phyloP scores from a whole-genome alignment of 2,113 vertebrate genomes.

The Anolis sagrei region DNA sequence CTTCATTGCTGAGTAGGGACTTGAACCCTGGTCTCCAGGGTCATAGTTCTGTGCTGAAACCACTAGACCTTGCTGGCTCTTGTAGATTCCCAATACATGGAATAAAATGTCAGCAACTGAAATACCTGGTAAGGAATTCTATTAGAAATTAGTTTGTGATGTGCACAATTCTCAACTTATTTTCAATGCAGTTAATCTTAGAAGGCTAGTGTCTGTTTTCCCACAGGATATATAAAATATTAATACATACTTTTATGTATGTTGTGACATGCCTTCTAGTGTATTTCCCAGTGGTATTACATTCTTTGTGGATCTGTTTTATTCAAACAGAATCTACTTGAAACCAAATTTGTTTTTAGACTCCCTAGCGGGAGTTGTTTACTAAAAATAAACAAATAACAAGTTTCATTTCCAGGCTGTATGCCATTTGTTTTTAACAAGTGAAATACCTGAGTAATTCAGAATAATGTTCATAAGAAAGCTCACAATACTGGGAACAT shows the following conservation, averaged over 20 bases:
- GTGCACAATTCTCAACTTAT: conserved; percentile 3
- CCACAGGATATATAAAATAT: conserved; percentile 46
- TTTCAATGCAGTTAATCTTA: conserved; percentile 50
- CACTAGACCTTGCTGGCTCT: too few species aligned
- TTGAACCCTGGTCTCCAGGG: too few species aligned
- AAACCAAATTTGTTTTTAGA: conserved; percentile 34
- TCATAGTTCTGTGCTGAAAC: too few species aligned
- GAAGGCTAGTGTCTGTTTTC: conserved; percentile 32
- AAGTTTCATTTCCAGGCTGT: conserved; percentile 16
- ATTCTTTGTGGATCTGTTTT: conserved; percentile 45
- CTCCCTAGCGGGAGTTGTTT: conserved; percentile 40
- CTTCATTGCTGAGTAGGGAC: too few species aligned
- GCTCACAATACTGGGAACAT: neutral
- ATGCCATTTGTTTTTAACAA: conserved; percentile 1
- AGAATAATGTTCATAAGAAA: conserved; percentile 14
- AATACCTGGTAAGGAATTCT: conserved; percentile 52
- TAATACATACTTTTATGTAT: conserved; percentile 46
- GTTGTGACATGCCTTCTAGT: conserved; percentile 44
- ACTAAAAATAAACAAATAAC: conserved; percentile 40
- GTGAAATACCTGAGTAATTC: conserved; percentile 11
- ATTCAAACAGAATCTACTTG: conserved; percentile 43
- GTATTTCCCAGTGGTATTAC: conserved; percentile 39
- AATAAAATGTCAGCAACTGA: conserved; percentile 31
- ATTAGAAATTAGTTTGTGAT: conserved; percentile 37
- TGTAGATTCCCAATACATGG: conserved; percentile 32